A percentile compares a stretch with the other conserved stretches of the same genome.
These are phyloP conservation scores for Toxotes chatareus DNA, from an alignment of 2,113 vertebrate genomes.

Conservation along the genomic window DNA sequence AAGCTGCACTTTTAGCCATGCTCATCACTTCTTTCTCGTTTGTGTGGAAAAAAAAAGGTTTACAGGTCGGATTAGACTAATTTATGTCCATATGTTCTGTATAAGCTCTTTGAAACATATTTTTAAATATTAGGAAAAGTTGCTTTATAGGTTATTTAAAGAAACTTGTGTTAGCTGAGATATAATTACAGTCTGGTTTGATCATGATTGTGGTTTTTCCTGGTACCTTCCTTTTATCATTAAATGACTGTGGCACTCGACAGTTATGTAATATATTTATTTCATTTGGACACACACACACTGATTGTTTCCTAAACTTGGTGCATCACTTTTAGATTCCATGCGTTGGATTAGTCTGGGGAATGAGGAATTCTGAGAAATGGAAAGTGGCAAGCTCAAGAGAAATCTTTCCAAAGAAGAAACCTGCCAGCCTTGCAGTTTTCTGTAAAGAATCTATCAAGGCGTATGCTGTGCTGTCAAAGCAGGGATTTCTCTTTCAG, in stretches of 20 bases:
- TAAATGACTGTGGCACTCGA: background rate
- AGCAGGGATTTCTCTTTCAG: slow-evolving; percentile 55
- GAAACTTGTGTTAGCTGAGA: background rate
- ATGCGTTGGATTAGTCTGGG: slow-evolving; percentile 54
- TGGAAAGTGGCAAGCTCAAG: slow-evolving; percentile 36
- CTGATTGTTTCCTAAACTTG: slow-evolving; percentile 30
- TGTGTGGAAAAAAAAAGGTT: background rate
- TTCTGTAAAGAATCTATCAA: slow-evolving; percentile 56
- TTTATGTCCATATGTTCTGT: background rate
- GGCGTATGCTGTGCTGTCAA: slow-evolving; percentile 58
- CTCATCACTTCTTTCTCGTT: background rate
- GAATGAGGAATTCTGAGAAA: slow-evolving; percentile 26
- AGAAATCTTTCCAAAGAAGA: slow-evolving; percentile 50
- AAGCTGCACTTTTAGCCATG: background rate
- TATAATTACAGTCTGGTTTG: background rate
- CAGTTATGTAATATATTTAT: background rate
- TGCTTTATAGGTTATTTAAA: slow-evolving; percentile 1
- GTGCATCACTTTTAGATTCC: slow-evolving; percentile 29
- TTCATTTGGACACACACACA: background rate
- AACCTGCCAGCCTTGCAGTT: slow-evolving; percentile 51
- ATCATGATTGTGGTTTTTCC: slow-evolving; percentile 7
- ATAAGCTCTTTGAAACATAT: background rate
- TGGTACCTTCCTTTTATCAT: background rate
- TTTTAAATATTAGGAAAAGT: background rate
- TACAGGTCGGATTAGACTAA: background rate